Base-by-base conservation (phyloP, 2,797 vertebrate genomes). In the Darevskia nairensis region DNA sequence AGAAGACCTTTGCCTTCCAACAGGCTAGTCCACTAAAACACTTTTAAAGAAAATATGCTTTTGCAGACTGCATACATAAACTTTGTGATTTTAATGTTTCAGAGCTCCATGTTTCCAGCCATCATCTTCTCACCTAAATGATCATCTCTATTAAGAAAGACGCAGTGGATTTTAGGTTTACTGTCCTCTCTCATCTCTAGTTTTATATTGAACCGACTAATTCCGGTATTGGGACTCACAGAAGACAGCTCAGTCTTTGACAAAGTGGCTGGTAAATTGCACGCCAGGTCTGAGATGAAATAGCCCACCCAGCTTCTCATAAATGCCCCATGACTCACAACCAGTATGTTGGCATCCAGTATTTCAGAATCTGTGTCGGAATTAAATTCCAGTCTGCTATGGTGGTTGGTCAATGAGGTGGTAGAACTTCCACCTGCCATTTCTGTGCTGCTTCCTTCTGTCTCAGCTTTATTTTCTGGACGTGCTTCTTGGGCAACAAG, bases 251-350 rank as follows among this genome's bases (percentile, higher is more conserved):
- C 98, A 0, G 97, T 97, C 92, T 95, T 96, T 93, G 97, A 98
- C 85, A 96, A 90, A n/a, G 95, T 91, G 0, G 91, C 82, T 4
- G 98, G 98, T 74, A 98, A 95, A 61, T 93, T 91, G 91, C 98
- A 98, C 59, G 93, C 91, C 8, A 98, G 95, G 90, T 98, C 97
- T 59, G 98, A 98, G 82, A 99, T 95, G 8, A 99, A 97, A 95
- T 99, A 98, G 87, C 89, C 94, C 35, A 98, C 88, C 92, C 98
- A 98, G 72, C 97, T 97, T 25, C 97, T 98, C 96, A 99, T 99
- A 95, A 98, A 99, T 3, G 98, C 98, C 0, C 99, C 98, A 0
- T 99, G 99, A 95, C 98, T 98, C 93, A 99, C 98, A 41, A 98
- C 97, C 90, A 99, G 95, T 55, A 97, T 94, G 82, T 97, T 98